Percentiles rank a stretch among this genome's conserved stretches.
Conservation (phyloP, 2,113 vertebrate species). For the Capricornis sumatraensis region DNA sequence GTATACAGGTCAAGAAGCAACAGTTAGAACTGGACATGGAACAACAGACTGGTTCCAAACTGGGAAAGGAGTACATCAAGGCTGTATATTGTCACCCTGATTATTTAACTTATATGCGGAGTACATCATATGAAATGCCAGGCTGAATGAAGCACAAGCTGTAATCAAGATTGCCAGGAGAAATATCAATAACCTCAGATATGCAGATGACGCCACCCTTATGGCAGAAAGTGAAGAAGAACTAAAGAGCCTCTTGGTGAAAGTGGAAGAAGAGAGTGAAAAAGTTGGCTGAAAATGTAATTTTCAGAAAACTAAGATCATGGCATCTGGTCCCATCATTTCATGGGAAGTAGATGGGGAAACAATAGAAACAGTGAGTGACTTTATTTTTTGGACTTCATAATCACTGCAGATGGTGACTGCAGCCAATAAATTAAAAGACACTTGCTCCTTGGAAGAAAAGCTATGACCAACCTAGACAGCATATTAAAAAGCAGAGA, state of each 20-base stretch:
- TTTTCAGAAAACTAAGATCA: background rate
- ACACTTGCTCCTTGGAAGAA: background rate
- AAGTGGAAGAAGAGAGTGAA: background rate
- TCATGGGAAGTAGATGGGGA: background rate
- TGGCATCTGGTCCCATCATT: background rate
- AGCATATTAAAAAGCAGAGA: background rate
- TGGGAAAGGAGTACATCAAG: background rate
- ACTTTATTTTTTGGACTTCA: background rate
- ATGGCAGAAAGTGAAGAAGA: background rate
- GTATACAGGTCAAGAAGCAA: background rate
- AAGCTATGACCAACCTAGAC: background rate
- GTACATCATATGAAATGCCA: background rate
- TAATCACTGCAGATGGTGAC: background rate
- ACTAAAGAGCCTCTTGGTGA: background rate
- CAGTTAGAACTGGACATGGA: background rate
- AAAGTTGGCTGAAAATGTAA: background rate
- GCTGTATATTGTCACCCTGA: background rate
- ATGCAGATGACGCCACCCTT: background rate
- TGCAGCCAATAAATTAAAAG: background rate
- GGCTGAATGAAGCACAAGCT: background rate
- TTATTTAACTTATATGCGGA: background rate
- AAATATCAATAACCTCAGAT: background rate
- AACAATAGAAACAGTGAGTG: background rate
- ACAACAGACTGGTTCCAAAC: background rate
- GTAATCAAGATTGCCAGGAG: fast-evolving